A percentile compares a stretch with the other conserved stretches of the same genome.
Evolutionary conservation across 2,888 invertebrate species (phyloP).

Genomic region (Halocaridina rubra): DNA sequence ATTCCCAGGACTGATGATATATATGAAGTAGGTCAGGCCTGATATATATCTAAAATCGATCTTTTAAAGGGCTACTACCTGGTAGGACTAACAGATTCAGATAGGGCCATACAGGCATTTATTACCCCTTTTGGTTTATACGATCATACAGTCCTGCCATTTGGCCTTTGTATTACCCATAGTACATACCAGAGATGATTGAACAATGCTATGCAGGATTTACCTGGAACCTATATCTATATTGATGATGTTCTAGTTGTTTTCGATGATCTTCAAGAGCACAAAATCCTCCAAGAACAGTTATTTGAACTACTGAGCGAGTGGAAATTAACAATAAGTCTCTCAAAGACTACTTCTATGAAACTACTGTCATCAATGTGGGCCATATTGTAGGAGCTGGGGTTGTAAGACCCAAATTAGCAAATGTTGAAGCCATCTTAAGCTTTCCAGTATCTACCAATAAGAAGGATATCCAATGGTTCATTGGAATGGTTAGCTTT

Average conservation of each 20-base stretch:
- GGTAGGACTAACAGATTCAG: too few species aligned
- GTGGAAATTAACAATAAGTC: neutral
- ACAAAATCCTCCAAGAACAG: neutral
- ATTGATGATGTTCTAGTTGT: neutral
- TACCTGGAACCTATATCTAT: neutral
- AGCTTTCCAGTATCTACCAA: neutral
- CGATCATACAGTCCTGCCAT: neutral
- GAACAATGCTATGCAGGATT: neutral
- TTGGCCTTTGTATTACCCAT: neutral
- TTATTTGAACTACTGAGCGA: neutral
- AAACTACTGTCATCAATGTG: neutral
- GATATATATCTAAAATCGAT: too few species aligned
- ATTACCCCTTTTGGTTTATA: neutral
- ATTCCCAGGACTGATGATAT: too few species aligned
- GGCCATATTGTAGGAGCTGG: neutral
- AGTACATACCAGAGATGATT: neutral
- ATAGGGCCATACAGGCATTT: too few species aligned
- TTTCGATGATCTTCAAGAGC: neutral
- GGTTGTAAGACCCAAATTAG: neutral
- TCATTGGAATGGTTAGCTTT: neutral
- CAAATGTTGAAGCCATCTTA: neutral
- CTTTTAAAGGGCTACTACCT: too few species aligned
- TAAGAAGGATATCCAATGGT: neutral
- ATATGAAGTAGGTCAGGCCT: too few species aligned
- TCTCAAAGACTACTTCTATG: neutral